Evolutionary conservation across 2,888 invertebrate genomes (phyloP).

Genomic region (Meghimatium bilineatum): DNA sequence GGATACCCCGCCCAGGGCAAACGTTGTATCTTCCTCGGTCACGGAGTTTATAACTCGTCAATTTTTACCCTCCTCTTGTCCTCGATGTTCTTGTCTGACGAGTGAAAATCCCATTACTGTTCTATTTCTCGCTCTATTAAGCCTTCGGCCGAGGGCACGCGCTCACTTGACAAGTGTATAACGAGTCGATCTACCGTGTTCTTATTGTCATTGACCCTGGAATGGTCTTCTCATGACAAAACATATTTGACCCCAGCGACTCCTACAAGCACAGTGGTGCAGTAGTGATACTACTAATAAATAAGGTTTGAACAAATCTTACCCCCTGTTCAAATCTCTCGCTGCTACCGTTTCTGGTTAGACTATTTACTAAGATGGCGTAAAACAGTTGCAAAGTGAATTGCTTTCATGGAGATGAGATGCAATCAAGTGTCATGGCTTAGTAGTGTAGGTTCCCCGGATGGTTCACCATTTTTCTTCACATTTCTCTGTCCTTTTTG

Average conservation of each 20-base stretch:
- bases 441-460: too few relatives aligned
- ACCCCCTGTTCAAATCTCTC: too few relatives aligned
- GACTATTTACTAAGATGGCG: too few relatives aligned
- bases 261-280: neutral
- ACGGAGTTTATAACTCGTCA: slow-evolving; percentile 2
- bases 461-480: too few relatives aligned
- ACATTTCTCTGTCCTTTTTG: too few relatives aligned
- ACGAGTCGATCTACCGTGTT: neutral
- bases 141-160: neutral
- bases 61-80: neutral
- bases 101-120: neutral
- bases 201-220: neutral
- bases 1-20: neutral
- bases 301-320: neutral
- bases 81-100: neutral
- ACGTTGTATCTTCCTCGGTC: neutral
- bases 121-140: slow-evolving; percentile 7
- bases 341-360: too few relatives aligned
- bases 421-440: too few relatives aligned
- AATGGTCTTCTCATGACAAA: neutral
- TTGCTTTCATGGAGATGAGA: too few relatives aligned
- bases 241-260: neutral
- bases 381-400: too few relatives aligned
- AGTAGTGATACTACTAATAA: neutral
- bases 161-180: neutral